Evolutionary conservation across 2,888 invertebrate genomes (phyloP).

Genomic region (Euproctis similis): DNA sequence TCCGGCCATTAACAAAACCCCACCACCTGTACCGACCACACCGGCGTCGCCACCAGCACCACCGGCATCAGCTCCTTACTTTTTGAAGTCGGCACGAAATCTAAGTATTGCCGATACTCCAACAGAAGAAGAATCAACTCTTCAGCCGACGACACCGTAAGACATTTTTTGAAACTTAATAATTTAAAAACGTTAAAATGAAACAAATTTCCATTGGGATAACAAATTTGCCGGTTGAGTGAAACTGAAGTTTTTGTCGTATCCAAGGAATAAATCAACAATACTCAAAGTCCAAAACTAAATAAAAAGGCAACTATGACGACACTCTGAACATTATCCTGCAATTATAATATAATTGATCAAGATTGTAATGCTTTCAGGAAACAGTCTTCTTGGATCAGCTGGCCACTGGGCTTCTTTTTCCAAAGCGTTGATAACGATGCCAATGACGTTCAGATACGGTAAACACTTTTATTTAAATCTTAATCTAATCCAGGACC

Average conservation of each 20-base stretch:
- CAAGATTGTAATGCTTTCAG: no score
- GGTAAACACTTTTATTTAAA: slow-evolving; percentile 70
- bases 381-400: slow-evolving; percentile 88
- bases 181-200: no score
- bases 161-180: no score
- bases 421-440: slow-evolving; percentile 87
- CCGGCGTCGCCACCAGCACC: slow-evolving; percentile 65
- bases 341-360: no score
- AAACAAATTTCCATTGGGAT: no score
- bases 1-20: slow-evolving; percentile 88
- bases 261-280: no score
- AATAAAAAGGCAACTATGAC: no score
- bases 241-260: no score
- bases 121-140: slow-evolving; percentile 27
- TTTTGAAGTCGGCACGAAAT: neutral
- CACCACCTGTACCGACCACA: slow-evolving; percentile 77
- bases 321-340: no score
- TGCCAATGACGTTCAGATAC: slow-evolving; percentile 84
- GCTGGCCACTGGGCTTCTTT: slow-evolving; percentile 93
- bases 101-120: slow-evolving; percentile 47
- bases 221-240: no score
- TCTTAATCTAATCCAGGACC: no score
- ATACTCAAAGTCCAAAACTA: no score
- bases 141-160: slow-evolving; percentile 52
- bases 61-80: slow-evolving; percentile 41